Evolutionary conservation across 2,113 vertebrate species (phyloP).

Genomic region (pig (Sus scrofa)): DNA sequence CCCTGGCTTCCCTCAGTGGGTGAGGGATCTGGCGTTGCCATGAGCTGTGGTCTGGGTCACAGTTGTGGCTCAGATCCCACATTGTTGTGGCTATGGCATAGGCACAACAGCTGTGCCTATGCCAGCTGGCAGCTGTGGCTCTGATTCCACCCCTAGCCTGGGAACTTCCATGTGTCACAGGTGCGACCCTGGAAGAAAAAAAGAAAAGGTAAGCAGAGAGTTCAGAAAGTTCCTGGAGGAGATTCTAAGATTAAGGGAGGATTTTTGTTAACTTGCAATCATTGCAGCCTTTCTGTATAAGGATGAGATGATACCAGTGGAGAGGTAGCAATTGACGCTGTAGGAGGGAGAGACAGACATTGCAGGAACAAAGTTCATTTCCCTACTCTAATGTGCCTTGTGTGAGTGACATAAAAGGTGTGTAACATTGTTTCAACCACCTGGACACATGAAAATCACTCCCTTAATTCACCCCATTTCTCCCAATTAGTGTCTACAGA

Average conservation of each 20-base stretch:
- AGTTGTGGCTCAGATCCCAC: too few species aligned
- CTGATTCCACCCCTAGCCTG: too few species aligned
- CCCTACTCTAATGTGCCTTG: neutral
- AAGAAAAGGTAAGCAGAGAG: neutral
- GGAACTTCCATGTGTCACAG: too few species aligned
- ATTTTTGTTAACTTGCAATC: neutral
- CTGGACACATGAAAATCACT: neutral
- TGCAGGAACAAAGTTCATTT: neutral
- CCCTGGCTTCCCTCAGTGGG: too few species aligned
- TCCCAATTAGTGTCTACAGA: conserved; percentile 6
- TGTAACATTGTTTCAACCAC: neutral
- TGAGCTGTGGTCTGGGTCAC: too few species aligned
- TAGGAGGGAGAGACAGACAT: neutral
- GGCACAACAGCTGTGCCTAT: too few species aligned
- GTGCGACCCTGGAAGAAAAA: too few species aligned
- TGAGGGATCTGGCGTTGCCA: too few species aligned
- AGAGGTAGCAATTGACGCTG: neutral
- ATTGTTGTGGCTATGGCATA: too few species aligned
- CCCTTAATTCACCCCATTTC: neutral
- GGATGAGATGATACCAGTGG: neutral
- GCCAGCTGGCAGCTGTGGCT: too few species aligned
- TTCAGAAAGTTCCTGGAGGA: neutral
- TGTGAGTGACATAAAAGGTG: neutral
- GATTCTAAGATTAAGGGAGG: neutral
- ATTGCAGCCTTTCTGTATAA: neutral